Evolutionary conservation across 1,140 invertebrate genomes (phyloP).

Genomic region (Magallana angulata): DNA sequence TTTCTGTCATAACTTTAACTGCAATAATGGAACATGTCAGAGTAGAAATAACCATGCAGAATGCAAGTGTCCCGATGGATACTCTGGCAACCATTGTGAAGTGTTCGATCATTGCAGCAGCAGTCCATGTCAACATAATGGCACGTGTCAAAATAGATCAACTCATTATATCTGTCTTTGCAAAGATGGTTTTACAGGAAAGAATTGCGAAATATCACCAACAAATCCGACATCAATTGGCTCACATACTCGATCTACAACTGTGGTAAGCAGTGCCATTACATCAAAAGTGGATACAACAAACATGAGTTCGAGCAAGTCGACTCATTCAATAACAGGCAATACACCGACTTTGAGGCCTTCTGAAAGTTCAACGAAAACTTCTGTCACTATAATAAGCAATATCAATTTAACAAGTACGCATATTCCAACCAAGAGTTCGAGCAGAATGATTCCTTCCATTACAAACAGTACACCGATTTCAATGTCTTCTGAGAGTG

Average conservation of each 20-base stretch:
- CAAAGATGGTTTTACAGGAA: background rate
- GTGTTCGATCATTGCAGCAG: conserved; percentile 34
- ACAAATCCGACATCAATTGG: background rate
- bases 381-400: too few relatives aligned
- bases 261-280: background rate
- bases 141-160: conserved; percentile 18
- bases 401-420: too few relatives aligned
- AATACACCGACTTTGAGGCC: background rate
- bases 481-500: too few relatives aligned
- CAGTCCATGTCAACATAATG: conserved; percentile 1
- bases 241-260: background rate
- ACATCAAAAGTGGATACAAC: background rate
- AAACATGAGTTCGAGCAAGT: background rate
- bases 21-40: background rate
- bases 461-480: too few relatives aligned
- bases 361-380: background rate
- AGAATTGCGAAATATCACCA: background rate
- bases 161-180: conserved; percentile 3
- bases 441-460: too few relatives aligned
- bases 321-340: background rate
- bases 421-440: too few relatives aligned
- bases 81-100: background rate
- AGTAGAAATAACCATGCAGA: too few relatives aligned
- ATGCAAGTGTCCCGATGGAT: too few relatives aligned
- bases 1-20: background rate